Evolutionary conservation across 2,113 vertebrate genomes (phyloP), one percentile per base, ranked within the genome.

Genomic region (Poeciliopsis occidentalis): DNA sequence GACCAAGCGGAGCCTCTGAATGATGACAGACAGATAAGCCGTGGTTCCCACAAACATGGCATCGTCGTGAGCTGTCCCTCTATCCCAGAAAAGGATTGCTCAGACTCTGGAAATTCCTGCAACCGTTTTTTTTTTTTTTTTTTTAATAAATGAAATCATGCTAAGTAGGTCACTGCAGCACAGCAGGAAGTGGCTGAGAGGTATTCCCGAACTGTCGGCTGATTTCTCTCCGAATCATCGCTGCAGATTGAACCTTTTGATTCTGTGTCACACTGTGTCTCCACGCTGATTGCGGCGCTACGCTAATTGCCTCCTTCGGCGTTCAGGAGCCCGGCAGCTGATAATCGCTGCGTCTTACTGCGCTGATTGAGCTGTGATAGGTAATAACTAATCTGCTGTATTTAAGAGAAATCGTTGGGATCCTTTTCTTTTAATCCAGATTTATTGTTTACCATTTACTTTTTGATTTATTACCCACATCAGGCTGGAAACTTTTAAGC

Each of bases 131-230:
- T 37, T 37, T 37, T 37, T 37, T 37, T 37, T 37, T 37, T 64
- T 85, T 88, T 54, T 73, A 62, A 70, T 31, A 11, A 84, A 76
- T 32, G 76, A n/a, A 82, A 73, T 74, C 61, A 65, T 30, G 54
- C 51, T 73, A 88, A 88, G 80, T 89, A 81, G 87, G 89, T 88
- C 88, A 85, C 51, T 30, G 82, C 71, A 67, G 69, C 65, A 68
- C 68, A 62, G 73, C 76, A 64, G 74, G 80, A 80, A 75, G 82
- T 41, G 29, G 67, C 76, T 73, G 30, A 54, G 75, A 78, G 73
- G 76, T 81, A 64, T 85, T 85, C 75, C 87, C 62, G 29, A 39
- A 69, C 71, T 71, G 70, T 11, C 7, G 30, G 57, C 66, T 67
- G 74, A 76, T 73, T 86, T 47, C 78, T 80, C 81, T 77, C 63